Evolutionary conservation across 2,113 vertebrate species (phyloP).

Genomic region (Tauraco erythrolophus): DNA sequence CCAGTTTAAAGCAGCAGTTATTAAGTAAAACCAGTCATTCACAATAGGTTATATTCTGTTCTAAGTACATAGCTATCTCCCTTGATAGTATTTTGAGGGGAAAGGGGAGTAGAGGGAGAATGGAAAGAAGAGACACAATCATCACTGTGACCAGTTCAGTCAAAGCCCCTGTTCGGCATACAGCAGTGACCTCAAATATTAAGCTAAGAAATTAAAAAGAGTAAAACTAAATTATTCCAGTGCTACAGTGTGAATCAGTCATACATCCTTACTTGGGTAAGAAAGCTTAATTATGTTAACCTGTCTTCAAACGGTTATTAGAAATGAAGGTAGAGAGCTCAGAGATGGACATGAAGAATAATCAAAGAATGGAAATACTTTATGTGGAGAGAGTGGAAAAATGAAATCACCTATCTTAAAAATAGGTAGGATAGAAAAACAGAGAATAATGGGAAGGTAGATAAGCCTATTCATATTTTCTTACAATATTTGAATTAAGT

Average conservation of each 20-base stretch:
- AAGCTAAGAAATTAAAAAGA: background rate
- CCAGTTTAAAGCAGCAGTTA: background rate
- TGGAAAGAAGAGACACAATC: background rate
- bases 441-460: background rate
- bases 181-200: background rate
- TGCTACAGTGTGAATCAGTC: background rate
- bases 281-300: background rate
- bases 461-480: background rate
- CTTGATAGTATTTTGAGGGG: background rate
- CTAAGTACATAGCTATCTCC: background rate
- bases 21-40: background rate
- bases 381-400: background rate
- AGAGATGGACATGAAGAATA: background rate
- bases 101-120: background rate
- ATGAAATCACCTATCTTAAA: background rate
- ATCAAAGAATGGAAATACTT: background rate
- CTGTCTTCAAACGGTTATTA: background rate
- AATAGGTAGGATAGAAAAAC: background rate
- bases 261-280: background rate
- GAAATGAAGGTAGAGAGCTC: background rate
- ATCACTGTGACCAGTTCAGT: background rate
- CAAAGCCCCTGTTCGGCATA: background rate
- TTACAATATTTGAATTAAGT: background rate
- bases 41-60: background rate
- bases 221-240: background rate